phyloP scores from a whole-genome alignment of 2,888 invertebrate species.

The Drosophila pseudotalamancana region DNA sequence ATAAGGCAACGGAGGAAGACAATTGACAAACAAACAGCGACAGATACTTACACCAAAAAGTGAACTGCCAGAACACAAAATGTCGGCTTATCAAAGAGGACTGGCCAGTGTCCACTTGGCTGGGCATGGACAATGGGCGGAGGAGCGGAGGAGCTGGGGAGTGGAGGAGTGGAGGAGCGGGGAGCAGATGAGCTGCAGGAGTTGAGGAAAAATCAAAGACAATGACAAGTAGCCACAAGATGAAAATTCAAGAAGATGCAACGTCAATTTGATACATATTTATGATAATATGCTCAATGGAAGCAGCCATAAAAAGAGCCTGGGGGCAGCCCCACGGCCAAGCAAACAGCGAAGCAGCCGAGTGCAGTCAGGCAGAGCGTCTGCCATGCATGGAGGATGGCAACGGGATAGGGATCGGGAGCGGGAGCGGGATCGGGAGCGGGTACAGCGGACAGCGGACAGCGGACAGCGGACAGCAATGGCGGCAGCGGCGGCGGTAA shows the following conservation, averaged over 20 bases:
- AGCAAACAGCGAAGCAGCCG: background rate
- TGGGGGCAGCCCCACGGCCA: slow-evolving; percentile 38
- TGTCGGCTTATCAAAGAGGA: slow-evolving; percentile 72
- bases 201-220: slow-evolving; percentile 77
- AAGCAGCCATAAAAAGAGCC: slow-evolving; percentile 50
- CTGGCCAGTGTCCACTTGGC: slow-evolving; percentile 59
- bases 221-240: slow-evolving; percentile 78
- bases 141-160: background rate
- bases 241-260: slow-evolving; percentile 79
- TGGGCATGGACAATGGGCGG: slow-evolving; percentile 66
- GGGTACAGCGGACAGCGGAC: too few species aligned
- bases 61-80: slow-evolving; percentile 53
- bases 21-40: slow-evolving; percentile 54
- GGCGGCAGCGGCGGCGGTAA: slow-evolving; percentile 50
- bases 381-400: slow-evolving; percentile 2
- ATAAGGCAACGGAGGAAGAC: slow-evolving; percentile 31
- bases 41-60: slow-evolving; percentile 56
- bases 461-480: slow-evolving; percentile 17
- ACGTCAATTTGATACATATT: slow-evolving; percentile 79
- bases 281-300: slow-evolving; percentile 73
- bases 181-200: slow-evolving; percentile 23
- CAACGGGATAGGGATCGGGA: slow-evolving; percentile 12
- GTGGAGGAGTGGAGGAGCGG: background rate
- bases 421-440: slow-evolving; percentile 10
- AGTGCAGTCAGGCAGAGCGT: slow-evolving; percentile 19